Conservation (phyloP, 2,888 invertebrate genomes). For the Hylaea fasciaria region DNA sequence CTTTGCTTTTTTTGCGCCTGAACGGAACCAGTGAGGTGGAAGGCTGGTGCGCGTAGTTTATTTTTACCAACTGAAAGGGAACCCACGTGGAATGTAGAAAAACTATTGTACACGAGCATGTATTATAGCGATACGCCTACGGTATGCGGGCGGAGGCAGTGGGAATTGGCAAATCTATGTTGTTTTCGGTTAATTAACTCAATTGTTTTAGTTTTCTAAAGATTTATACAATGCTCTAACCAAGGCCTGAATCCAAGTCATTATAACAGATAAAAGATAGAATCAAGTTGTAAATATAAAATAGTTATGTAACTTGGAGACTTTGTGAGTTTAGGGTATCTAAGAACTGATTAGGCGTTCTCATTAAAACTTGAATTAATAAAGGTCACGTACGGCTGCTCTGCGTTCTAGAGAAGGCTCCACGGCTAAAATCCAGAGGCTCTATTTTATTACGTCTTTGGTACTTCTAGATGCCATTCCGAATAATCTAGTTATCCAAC, state of each 20-base stretch:
- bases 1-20: conserved; percentile 13
- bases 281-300: conserved; percentile 5
- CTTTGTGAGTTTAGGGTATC: not conserved
- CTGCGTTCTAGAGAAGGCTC: conserved; percentile 17
- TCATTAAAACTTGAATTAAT: conserved; percentile 38
- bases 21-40: conserved; percentile 7
- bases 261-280: not conserved
- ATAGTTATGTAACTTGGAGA: not conserved
- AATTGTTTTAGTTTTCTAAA: not conserved
- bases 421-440: conserved; percentile 4
- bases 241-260: not conserved
- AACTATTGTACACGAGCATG: not conserved
- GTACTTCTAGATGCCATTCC: conserved; percentile 21
- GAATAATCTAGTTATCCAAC: conserved; percentile 15
- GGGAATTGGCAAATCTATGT: too few relatives aligned
- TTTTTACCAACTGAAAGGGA: conserved; percentile 2
- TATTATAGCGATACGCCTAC: too few relatives aligned
- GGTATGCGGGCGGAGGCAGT: too few relatives aligned
- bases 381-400: conserved; percentile 32
- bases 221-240: not conserved
- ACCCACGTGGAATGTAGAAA: not conserved
- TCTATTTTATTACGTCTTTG: conserved; percentile 16
- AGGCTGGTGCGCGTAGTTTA: not conserved
- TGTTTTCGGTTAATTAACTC: too few relatives aligned
- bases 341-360: conserved; percentile 25